phyloP scores from a whole-genome alignment of 2,888 invertebrate genomes.

The Fissipunctia ypsillon region DNA sequence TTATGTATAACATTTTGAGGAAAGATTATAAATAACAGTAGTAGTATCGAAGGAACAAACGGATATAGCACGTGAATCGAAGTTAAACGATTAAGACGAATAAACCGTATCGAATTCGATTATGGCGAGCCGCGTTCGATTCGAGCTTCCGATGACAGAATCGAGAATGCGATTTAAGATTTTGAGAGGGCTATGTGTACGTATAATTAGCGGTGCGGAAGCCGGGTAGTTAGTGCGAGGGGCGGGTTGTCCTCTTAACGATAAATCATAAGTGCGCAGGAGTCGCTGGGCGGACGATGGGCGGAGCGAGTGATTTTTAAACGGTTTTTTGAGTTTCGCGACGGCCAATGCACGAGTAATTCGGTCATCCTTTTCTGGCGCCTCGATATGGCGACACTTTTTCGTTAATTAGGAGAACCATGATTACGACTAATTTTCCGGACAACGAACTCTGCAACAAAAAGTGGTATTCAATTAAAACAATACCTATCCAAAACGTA shows the following conservation, averaged over 20 bases:
- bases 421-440: constrained; percentile 84
- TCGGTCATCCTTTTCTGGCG: constrained; percentile 87
- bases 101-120: constrained; percentile 80
- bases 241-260: constrained; percentile 88
- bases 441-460: constrained; percentile 75
- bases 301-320: constrained; percentile 90
- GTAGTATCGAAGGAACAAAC: constrained; percentile 61
- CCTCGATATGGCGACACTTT: constrained; percentile 86
- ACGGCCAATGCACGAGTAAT: constrained; percentile 87
- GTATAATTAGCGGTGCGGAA: constrained; percentile 88
- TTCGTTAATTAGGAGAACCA: constrained; percentile 89
- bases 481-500: constrained; percentile 64
- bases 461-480: constrained; percentile 68
- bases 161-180: constrained; percentile 83
- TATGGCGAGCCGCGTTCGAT: constrained; percentile 71
- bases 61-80: constrained; percentile 74
- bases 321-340: constrained; percentile 88
- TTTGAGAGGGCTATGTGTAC: constrained; percentile 82
- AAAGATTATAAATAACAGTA: constrained; percentile 60
- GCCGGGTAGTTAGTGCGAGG: constrained; percentile 86
- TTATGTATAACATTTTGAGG: constrained; percentile 62
- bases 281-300: constrained; percentile 87
- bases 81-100: constrained; percentile 78
- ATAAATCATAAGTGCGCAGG: constrained; percentile 90
- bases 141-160: constrained; percentile 79